Base-by-base conservation (phyloP, 2,797 vertebrate species). In the Sciaenops ocellatus region DNA sequence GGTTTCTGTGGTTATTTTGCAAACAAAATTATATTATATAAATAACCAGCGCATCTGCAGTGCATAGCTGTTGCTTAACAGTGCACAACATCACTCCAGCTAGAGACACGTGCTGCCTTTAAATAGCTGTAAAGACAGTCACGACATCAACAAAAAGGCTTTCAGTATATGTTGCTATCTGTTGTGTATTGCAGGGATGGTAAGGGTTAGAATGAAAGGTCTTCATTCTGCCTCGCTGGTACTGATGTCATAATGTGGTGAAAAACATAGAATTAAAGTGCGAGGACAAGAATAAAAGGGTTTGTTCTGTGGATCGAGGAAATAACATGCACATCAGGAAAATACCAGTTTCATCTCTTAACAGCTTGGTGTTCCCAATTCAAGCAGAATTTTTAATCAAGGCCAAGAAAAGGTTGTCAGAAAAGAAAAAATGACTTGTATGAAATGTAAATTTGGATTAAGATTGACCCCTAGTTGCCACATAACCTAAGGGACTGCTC, bases 371-470 rank as follows among this genome's bases (percentile, higher is more conserved):
- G 9, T 46, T 30, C 24, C n/a, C 30, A 50, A 18, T 64, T 26
- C 26, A 2, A 4, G 38, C 47, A 5, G 1, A 5, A 12, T 54
- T 6, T 72, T 12, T 16, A 52, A 75, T 48, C 3, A 26, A 15
- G 20, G 51, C 63, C 41, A 61, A 44, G 5, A 1, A 30, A 28
- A 59, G 11, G 12, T 65, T 22, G 30, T 34, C 46, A n/a, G 10
- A 54, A 46, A 65, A 42, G 8, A 3, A 24, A 22, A 4, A 26
- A 55, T 13, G 44, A 71, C 5, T 10, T 67, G 20, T 44, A 48
- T 16, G 17, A 5, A 48, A 71, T 62, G 52, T 48, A 41, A 55
- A 80, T 61, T 5, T 56, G 22, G 30, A 38, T 46, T 65, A 3
- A 3, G 1, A 59, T 20, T 63, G 5, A 8, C 56, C 46, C 44